Conservation (phyloP, 2,797 vertebrate genomes). For the Carcharodon carcharias region DNA sequence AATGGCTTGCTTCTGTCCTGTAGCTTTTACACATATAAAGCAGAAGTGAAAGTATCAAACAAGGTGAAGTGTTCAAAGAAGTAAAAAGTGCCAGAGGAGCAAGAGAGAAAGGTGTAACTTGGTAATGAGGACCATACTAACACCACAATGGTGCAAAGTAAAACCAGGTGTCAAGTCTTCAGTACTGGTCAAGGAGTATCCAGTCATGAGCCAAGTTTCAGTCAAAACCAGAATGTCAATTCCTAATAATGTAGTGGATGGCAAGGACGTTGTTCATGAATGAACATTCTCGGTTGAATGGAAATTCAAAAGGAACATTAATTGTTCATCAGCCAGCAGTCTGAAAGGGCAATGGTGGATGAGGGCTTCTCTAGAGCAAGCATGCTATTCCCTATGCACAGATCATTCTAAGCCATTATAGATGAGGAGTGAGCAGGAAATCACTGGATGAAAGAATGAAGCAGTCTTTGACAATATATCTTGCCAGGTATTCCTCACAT, state of each 20-base stretch:
- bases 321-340: background rate
- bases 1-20: background rate
- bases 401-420: background rate
- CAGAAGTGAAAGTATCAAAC: background rate
- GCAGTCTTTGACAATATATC: background rate
- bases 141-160: background rate
- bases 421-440: background rate
- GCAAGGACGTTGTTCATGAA: background rate
- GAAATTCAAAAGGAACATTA: background rate
- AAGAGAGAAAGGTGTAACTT: background rate
- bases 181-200: background rate
- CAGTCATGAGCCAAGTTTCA: background rate
- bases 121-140: background rate
- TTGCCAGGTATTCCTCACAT: background rate
- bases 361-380: background rate
- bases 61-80: background rate
- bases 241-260: background rate
- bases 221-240: background rate
- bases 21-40: background rate
- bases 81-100: background rate
- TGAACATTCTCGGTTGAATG: background rate
- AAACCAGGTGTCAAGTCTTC: background rate
- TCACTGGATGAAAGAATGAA: background rate
- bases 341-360: background rate
- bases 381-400: background rate